Percentiles rank a stretch among this genome's conserved stretches.
These are phyloP conservation scores for Eutolmus rufibarbis DNA, from an alignment of 2,888 invertebrate species.

Conservation along the genomic window DNA sequence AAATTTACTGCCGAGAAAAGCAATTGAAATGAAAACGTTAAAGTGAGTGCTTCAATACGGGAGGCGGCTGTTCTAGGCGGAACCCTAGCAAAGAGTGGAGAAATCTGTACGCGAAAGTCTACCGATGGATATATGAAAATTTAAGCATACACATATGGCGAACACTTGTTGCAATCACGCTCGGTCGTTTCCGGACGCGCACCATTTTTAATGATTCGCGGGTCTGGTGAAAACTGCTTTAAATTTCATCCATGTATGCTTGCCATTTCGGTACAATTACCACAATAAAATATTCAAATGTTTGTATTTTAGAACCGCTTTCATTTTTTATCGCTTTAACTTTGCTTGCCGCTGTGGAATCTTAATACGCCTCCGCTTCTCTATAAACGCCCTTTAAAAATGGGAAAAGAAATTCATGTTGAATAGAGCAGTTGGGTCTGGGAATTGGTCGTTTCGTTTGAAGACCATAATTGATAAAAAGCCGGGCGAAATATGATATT, in stretches of 20 bases:
- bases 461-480: too few relatives aligned
- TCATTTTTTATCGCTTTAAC: neutral
- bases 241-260: neutral
- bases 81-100: neutral
- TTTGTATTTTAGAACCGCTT: neutral
- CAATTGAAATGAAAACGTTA: slow-evolving; percentile 3
- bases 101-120: neutral
- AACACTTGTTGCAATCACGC: slow-evolving; percentile 3
- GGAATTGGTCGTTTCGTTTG: too few relatives aligned
- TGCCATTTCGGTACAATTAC: neutral
- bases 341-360: neutral
- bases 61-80: neutral
- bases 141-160: neutral
- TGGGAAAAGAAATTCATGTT: neutral
- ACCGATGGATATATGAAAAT: slow-evolving; percentile 1
- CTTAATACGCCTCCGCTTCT: neutral
- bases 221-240: neutral
- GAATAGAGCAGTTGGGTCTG: neutral
- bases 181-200: neutral
- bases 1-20: neutral
- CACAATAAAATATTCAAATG: neutral
- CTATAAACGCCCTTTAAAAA: neutral
- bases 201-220: neutral
- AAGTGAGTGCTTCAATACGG: neutral
- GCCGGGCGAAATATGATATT: too few relatives aligned